Evolutionary conservation across 2,113 vertebrate genomes (phyloP).

Genomic region (Bucco capensis): DNA sequence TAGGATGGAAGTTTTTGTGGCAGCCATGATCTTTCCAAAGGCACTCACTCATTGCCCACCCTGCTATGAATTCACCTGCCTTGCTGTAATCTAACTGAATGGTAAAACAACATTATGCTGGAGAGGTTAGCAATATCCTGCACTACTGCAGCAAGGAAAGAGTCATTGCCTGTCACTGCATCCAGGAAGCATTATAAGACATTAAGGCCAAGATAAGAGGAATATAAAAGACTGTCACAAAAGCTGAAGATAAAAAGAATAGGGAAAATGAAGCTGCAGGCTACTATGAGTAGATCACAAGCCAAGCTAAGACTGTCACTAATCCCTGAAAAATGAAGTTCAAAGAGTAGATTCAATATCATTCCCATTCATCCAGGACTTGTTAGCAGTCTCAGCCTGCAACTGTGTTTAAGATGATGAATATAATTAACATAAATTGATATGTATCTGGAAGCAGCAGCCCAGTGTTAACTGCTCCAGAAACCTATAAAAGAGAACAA

Average conservation of each 20-base stretch:
- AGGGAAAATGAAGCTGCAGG: conserved; percentile 22
- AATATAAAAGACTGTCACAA: conserved; percentile 27
- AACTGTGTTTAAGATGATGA: conserved; percentile 29
- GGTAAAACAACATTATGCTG: neutral
- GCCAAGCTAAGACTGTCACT: conserved; percentile 10
- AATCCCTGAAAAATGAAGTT: conserved; percentile 27
- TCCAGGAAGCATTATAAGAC: neutral
- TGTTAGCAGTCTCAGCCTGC: neutral
- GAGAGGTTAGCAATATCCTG: conserved; percentile 9
- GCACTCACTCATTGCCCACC: neutral
- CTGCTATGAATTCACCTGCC: neutral
- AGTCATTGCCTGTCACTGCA: neutral
- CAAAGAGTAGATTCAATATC: conserved; percentile 15
- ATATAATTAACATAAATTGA: conserved; percentile 10
- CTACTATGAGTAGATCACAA: conserved; percentile 16
- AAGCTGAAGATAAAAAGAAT: conserved; percentile 9
- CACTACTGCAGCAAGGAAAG: neutral
- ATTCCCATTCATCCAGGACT: conserved; percentile 6
- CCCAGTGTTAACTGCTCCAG: neutral
- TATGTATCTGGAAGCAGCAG: neutral
- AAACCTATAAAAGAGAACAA: neutral
- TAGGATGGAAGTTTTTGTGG: neutral
- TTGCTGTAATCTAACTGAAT: neutral
- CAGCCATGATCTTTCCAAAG: neutral
- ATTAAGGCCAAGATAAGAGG: neutral